Base-by-base conservation (phyloP, 2,113 vertebrate genomes). In the Hepsetus odoe region DNA sequence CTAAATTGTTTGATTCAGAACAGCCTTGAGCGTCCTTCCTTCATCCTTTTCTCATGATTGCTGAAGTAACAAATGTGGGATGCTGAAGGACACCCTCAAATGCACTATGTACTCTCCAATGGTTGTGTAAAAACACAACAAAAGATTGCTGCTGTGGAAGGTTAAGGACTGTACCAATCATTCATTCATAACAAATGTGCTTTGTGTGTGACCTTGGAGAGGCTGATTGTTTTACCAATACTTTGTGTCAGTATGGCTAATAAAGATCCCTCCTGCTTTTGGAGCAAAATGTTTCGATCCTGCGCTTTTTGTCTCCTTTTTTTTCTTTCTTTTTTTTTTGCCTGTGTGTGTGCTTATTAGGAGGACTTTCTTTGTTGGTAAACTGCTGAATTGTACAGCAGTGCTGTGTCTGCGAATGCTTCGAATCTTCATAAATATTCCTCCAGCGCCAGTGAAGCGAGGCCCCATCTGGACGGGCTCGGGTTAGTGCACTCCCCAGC, bases 401-500 rank as follows among this genome's bases (percentile, higher is more conserved):
- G 49, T 66, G 49, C 40, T 65, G 58, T 77, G 74, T 76, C 46
- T 76, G 80, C 46, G 28, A 72, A 72, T 76, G 59, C 46, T 59
- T 56, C 61, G 46, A 72, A 79, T 79, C 68, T 80, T 79, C 75
- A 75, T 83, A 53, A 68, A 79, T 82, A 84, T 77, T 84, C 76
- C 74, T 80, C 82, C 80, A 85, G 82, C 79, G 68, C 74, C 69
- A 74, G 72, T 80, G 81, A 83, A 77, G 42, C 10, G 0, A 70
- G 0, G 73, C 79, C 42, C 81, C 84, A 85, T 84, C 81, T 85
- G 77, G 55, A 86, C 83, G 13, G 59, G 77, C 83, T 87, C 81
- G 82, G 74, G 82, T 87, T 88, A 86, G 0, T 80, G 76, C 77
- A 85, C 82, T 74, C 61, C 18, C 83, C 80, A 76, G 82, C 65